Base-by-base conservation (phyloP, 1,140 invertebrate species). In the Limonius californicus region DNA sequence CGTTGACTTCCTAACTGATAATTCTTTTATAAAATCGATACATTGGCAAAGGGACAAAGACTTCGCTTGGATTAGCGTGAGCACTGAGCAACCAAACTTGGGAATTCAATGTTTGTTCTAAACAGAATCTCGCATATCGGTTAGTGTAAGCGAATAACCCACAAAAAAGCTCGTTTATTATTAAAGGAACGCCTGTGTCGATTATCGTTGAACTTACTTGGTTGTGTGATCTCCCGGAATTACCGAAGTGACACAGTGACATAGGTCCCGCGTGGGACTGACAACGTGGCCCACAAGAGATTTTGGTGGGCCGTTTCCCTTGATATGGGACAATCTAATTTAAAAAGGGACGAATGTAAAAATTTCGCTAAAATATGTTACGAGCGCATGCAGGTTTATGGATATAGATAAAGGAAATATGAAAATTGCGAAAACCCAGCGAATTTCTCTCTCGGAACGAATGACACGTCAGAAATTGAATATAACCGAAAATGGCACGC, bases 21-120 rank as follows among this genome's bases (percentile, higher is more conserved):
- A 50, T 50, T 50, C 45, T 50, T 50, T 50, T 50, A 50, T 50
- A 50, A 50, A 50, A 50, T 50, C 45, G 45, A 50, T 50, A 50
- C 45, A 50, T 18, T 21, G 15, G 45, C 16, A 50, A 21, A 50
- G 45, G 19, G 45, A 50, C 45, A 50, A 50, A 50, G 45, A 19
- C 16, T 21, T 50, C 45, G 45, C 15, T 50, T 3, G 45, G 45
- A 50, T 50, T 50, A 50, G 18, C 19, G 16, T 50, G 16, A 50
- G 12, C 20, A 21, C 3, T 50, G 16, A 50, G 12, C 20, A 21
- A 3, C 14, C 19, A 18, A 50, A 50, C 14, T 50, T 50, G 18
- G 14, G 16, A 50, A 18, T 16, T 50, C n/a, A 50, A 50, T 50
- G 12, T 19, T 50, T 18, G 14, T 2, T 12, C 42, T 18, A n/a